These are phyloP conservation scores for Agapetus fuscipes DNA, from an alignment of 2,888 invertebrate genomes.

Conservation along the genomic window DNA sequence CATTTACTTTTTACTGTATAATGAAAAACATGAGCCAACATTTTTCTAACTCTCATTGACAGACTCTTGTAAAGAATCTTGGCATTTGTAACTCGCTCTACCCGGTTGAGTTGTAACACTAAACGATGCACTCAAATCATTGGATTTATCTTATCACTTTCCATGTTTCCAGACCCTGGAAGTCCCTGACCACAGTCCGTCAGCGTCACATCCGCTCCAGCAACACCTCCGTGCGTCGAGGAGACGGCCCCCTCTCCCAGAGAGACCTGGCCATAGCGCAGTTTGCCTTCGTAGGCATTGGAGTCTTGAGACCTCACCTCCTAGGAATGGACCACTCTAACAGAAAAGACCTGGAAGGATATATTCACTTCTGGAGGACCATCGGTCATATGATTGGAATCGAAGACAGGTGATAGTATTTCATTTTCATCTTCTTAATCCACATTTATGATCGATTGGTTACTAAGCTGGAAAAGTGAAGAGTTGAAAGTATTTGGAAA, in stretches of 20 bases:
- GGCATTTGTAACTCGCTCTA: too few species aligned
- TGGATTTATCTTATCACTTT: too few species aligned
- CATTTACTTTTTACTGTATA: too few species aligned
- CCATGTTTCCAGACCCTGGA: conserved; percentile 48
- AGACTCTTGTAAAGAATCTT: too few species aligned
- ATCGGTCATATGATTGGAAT: conserved; percentile 75
- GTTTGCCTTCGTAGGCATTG: conserved; percentile 77
- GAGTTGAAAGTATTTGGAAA: too few species aligned
- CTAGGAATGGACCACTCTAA: conserved; percentile 54
- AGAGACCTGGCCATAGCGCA: conserved; percentile 79
- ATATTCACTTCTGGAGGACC: conserved; percentile 76
- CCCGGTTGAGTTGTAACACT: too few species aligned
- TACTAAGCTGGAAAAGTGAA: too few species aligned
- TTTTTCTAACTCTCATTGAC: too few species aligned
- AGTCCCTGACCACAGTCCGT: conserved; percentile 56
- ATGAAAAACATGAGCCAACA: too few species aligned
- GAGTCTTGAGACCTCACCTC: conserved; percentile 50
- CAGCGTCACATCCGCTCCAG: conserved; percentile 57
- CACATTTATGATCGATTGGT: too few species aligned
- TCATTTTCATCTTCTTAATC: too few species aligned
- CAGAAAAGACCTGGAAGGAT: conserved; percentile 59
- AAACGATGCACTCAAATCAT: too few species aligned
- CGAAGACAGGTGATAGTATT: conserved; percentile 54
- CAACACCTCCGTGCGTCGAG: conserved; percentile 34
- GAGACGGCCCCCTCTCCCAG: conserved; percentile 58